Evolutionary conservation across 1,140 invertebrate species (phyloP).

Genomic region (Parasteatoda tepidariorum): DNA sequence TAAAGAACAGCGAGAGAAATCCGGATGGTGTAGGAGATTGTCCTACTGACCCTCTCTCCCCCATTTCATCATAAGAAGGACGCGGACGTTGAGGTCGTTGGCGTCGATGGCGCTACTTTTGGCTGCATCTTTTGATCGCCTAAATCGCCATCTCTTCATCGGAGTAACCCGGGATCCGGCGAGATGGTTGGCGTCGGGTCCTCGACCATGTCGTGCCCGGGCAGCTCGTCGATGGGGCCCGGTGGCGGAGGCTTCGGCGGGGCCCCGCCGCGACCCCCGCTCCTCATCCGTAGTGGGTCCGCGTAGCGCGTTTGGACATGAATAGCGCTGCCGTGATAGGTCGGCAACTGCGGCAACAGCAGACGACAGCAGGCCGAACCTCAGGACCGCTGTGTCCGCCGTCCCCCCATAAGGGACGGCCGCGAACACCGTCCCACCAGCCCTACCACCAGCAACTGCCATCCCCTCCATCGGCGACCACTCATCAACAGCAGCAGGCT

Average conservation of each 20-base stretch:
- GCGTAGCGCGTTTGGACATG: slow-evolving; percentile 59
- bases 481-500: slow-evolving; percentile 19
- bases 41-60: neutral
- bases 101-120: neutral
- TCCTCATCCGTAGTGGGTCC: slow-evolving; percentile 25
- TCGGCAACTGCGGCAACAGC: slow-evolving; percentile 65
- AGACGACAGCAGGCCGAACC: slow-evolving; percentile 47
- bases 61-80: slow-evolving; percentile 12
- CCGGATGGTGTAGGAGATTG: neutral
- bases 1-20: too few species aligned
- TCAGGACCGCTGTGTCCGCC: slow-evolving; percentile 62
- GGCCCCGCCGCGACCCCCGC: slow-evolving; percentile 52
- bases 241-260: slow-evolving; percentile 46
- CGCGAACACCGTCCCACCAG: slow-evolving; percentile 62
- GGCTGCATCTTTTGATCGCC: neutral
- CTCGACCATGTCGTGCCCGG: slow-evolving; percentile 40
- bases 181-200: slow-evolving; percentile 50
- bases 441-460: slow-evolving; percentile 47
- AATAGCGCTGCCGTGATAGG: slow-evolving; percentile 66
- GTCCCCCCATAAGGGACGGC: slow-evolving; percentile 62
- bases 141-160: neutral
- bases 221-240: slow-evolving; percentile 45
- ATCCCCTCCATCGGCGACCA: slow-evolving; percentile 48
- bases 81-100: slow-evolving; percentile 27
- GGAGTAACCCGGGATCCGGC: neutral